Conservation (phyloP, 2,113 vertebrate species). For the Cheirogaleus medius region DNA sequence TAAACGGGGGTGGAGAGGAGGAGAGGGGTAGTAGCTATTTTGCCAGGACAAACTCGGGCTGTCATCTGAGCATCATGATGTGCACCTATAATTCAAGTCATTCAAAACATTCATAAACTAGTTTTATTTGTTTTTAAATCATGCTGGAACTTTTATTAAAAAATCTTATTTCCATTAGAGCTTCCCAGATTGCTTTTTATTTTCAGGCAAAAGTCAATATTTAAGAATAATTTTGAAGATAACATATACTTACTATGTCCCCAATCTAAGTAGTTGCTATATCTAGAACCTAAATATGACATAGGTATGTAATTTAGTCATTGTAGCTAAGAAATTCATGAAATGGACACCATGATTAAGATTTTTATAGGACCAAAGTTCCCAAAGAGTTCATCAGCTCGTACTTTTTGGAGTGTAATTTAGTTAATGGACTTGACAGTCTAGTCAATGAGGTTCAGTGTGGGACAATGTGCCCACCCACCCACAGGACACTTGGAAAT, state of each 20-base stretch:
- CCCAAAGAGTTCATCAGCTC: background rate
- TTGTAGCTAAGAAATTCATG: background rate
- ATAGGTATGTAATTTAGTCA: background rate
- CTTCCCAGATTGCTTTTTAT: background rate
- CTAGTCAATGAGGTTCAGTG: rapidly evolving
- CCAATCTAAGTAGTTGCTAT: background rate
- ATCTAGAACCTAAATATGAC: background rate
- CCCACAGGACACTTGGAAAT: rapidly evolving
- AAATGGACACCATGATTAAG: too few relatives aligned
- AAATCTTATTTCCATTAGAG: background rate
- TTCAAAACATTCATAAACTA: background rate
- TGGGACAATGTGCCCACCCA: rapidly evolving
- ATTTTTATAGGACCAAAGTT: background rate
- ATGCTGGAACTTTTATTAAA: rapidly evolving
- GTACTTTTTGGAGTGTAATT: background rate
- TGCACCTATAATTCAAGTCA: rapidly evolving
- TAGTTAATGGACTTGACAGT: background rate
- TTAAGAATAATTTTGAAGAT: background rate
- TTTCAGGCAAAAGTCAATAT: background rate
- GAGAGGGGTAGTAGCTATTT: background rate
- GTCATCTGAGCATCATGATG: rapidly evolving
- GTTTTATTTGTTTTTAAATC: too few relatives aligned
- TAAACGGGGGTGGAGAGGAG: background rate
- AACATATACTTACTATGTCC: background rate
- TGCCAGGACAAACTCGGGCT: rapidly evolving